phyloP scores from a whole-genome alignment of 2,888 invertebrate species.

The Eupithecia insigniata region DNA sequence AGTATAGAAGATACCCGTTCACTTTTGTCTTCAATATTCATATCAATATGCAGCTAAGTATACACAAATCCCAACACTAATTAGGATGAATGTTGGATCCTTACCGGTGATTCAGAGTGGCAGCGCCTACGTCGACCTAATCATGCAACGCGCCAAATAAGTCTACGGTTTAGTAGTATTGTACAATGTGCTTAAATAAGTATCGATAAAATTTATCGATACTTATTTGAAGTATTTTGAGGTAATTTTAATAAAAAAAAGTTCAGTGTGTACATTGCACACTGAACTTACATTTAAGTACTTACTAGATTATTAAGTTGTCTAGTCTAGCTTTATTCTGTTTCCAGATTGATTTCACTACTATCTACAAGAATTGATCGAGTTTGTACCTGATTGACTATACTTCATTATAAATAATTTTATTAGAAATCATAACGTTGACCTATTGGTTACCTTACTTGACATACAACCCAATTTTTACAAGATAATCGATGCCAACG shows the following conservation, averaged over 20 bases:
- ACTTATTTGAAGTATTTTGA: too few relatives aligned
- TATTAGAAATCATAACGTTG: not conserved
- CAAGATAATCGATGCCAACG: not conserved
- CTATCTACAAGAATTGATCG: not conserved
- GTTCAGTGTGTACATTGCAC: too few relatives aligned
- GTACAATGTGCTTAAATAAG: slow-evolving; percentile 15
- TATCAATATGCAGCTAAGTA: not conserved
- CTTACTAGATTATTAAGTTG: not conserved
- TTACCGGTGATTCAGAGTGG: slow-evolving; percentile 57
- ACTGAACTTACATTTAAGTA: too few relatives aligned
- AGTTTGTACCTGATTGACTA: not conserved
- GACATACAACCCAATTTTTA: not conserved
- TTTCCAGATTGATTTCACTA: not conserved
- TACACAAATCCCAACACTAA: slow-evolving; percentile 50
- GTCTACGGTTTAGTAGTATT: slow-evolving; percentile 51
- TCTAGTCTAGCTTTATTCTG: not conserved
- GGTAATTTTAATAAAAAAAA: too few relatives aligned
- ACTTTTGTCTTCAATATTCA: not conserved
- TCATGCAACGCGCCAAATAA: slow-evolving; percentile 65
- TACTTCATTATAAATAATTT: not conserved
- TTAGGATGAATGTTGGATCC: slow-evolving; percentile 65
- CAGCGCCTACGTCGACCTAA: slow-evolving; percentile 65
- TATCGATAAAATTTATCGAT: too few relatives aligned
- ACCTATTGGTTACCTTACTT: not conserved
- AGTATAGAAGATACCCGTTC: too few relatives aligned